phyloP scores from a whole-genome alignment of 1,140 invertebrate genomes.

The Condylostylus longicornis region DNA sequence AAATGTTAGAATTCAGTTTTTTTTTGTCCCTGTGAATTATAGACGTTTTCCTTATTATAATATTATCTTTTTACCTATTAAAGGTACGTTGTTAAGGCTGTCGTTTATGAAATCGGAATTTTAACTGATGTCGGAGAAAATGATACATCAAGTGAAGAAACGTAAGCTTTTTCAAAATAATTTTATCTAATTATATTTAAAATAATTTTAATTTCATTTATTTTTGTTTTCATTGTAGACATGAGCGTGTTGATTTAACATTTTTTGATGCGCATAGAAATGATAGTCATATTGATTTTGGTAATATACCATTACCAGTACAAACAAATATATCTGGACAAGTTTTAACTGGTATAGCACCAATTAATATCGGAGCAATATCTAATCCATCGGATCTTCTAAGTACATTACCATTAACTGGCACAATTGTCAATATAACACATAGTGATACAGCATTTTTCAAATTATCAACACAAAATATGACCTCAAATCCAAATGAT shows the following conservation, averaged over 20 bases:
- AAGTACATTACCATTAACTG: constrained; percentile 25
- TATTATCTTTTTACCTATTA: neutral
- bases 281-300: constrained; percentile 33
- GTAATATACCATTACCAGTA: constrained; percentile 36
- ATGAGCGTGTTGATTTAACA: constrained; percentile 38
- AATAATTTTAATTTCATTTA: neutral
- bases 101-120: constrained; percentile 43
- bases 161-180: constrained; percentile 1
- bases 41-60: too few species aligned
- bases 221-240: constrained; percentile 15
- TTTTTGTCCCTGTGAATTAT: too few species aligned
- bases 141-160: constrained; percentile 28
- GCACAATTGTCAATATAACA: constrained; percentile 31
- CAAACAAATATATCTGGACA: constrained; percentile 38
- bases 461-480: constrained; percentile 22
- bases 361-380: constrained; percentile 33
- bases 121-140: constrained; percentile 37
- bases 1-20: too few species aligned
- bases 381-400: constrained; percentile 25
- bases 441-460: constrained; percentile 30
- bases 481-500: too few species aligned
- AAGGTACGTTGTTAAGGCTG: constrained; percentile 40
- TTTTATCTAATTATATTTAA: neutral
- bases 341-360: constrained; percentile 35
- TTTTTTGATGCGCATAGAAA: constrained; percentile 37